Evolutionary conservation across 2,888 invertebrate genomes (phyloP).

Genomic region (Orgyia antiqua): DNA sequence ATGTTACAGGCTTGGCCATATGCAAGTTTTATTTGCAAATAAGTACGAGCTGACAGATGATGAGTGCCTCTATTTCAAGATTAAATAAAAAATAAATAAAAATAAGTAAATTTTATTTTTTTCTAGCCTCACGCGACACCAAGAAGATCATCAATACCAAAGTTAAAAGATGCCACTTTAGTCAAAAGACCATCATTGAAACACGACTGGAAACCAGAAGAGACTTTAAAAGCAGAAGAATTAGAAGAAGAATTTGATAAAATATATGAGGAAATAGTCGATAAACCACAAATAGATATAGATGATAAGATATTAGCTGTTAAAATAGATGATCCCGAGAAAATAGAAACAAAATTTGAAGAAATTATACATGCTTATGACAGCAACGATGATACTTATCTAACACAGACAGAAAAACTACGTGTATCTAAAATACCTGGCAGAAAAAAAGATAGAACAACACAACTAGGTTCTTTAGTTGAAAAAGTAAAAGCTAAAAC

Average conservation of each 20-base stretch:
- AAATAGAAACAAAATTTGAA: constrained; percentile 56
- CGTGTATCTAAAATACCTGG: constrained; percentile 52
- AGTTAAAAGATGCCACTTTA: constrained; percentile 19
- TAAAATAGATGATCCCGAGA: constrained; percentile 46
- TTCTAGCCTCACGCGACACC: constrained; percentile 25
- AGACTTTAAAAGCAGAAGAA: constrained; percentile 4
- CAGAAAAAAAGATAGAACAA: constrained; percentile 35
- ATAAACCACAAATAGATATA: constrained; percentile 19
- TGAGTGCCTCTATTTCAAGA: no score
- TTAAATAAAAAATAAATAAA: no score
- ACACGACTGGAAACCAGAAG: not conserved
- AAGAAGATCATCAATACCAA: constrained; percentile 32
- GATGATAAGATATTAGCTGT: constrained; percentile 33
- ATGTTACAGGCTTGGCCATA: no score
- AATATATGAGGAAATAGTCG: constrained; percentile 54
- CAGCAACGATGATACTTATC: constrained; percentile 34
- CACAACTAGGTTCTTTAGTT: constrained; percentile 2
- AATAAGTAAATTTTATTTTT: no score
- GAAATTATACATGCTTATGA: constrained; percentile 64
- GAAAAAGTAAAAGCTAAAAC: constrained; percentile 11
- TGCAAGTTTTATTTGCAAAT: no score
- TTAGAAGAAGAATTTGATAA: constrained; percentile 62
- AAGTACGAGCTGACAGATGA: no score
- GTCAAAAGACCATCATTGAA: constrained; percentile 24
- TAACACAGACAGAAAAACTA: constrained; percentile 29